Evolutionary conservation across 2,797 vertebrate genomes (phyloP), one percentile per base, ranked within the genome.

Genomic region (Sternarchorhynchus goeldii): DNA sequence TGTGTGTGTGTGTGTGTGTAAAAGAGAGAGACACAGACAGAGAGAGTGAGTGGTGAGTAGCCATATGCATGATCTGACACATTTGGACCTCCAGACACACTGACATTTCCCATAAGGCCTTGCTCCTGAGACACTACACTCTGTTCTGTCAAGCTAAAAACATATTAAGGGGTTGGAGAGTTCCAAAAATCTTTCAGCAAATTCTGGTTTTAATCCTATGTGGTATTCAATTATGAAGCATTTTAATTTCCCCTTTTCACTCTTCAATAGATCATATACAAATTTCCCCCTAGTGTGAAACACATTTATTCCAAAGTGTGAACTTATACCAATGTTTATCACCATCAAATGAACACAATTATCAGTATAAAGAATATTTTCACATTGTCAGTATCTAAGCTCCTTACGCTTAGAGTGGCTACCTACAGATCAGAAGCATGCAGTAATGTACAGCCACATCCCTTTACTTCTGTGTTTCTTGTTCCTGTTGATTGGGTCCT

Each of bases 41-140:
- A 5, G 41, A 17, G n/a, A 34, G 31, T 4, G 63, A 63, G 17
- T 79, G 62, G 31, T 4, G 63, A 63, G 17, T 79, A 58, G 73
- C 77, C 82, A 85, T 84, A 88, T 73, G 63, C 64, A 79, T 79
- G 57, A 69, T 70, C 62, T 80, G 65, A 80, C 72, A 75, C 57
- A 60, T 80, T 60, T 75, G 18, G 36, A 63, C 65, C 57, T 41
- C 39, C 45, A 75, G 45, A 69, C 78, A 53, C 66, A 56, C 57
- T 80, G 65, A 75, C 58, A 66, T 74, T 69, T 74, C 72, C 64
- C 71, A 79, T 62, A 79, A 18, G 57, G 25, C 39, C 72, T 69
- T 75, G 64, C 36, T 79, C 55, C n/a, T 45, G 17, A n/a, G 62
- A 67, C 53, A 53, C 67, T 62, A 79, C 57, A 59, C 50, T 25